Percentiles rank a stretch among this genome's conserved stretches.
Evolutionary conservation across 2,888 invertebrate genomes (phyloP).

Genomic region (Diadromus collaris): DNA sequence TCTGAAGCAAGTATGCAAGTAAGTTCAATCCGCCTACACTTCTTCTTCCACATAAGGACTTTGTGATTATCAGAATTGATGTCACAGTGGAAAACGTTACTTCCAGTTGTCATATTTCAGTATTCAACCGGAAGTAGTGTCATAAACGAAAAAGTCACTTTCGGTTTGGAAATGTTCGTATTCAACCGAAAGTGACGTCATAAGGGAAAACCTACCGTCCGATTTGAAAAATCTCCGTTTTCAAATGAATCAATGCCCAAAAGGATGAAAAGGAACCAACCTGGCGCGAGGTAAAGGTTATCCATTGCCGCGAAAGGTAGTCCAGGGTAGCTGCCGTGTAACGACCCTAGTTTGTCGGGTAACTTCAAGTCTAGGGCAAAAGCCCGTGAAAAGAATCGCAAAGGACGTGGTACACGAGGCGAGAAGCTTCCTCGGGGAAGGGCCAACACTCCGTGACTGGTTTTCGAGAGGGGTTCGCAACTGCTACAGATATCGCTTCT

Average conservation of each 20-base stretch:
- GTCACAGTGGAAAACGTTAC: no score
- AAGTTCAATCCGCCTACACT: no score
- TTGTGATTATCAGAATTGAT: no score
- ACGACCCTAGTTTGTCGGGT: slow-evolving; percentile 31
- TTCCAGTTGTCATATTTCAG: no score
- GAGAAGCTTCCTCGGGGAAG: not conserved
- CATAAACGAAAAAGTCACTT: not conserved
- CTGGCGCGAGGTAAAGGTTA: not conserved
- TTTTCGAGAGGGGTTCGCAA: not conserved
- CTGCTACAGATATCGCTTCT: slow-evolving; percentile 25
- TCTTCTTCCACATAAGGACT: no score
- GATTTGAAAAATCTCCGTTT: not conserved
- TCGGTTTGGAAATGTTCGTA: not conserved
- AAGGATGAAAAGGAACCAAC: not conserved
- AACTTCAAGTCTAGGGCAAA: not conserved
- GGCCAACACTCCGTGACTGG: slow-evolving; percentile 6
- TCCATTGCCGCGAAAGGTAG: not conserved
- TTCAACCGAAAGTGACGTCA: not conserved
- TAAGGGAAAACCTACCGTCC: not conserved
- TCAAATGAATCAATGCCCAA: not conserved
- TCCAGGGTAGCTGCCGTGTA: slow-evolving; percentile 5
- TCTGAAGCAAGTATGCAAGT: no score
- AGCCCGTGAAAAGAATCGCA: slow-evolving; percentile 5
- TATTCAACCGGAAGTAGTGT: no score
- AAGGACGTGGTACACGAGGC: not conserved